Base-by-base conservation (phyloP, 2,888 invertebrate genomes). In the Steinernema hermaphroditum region DNA sequence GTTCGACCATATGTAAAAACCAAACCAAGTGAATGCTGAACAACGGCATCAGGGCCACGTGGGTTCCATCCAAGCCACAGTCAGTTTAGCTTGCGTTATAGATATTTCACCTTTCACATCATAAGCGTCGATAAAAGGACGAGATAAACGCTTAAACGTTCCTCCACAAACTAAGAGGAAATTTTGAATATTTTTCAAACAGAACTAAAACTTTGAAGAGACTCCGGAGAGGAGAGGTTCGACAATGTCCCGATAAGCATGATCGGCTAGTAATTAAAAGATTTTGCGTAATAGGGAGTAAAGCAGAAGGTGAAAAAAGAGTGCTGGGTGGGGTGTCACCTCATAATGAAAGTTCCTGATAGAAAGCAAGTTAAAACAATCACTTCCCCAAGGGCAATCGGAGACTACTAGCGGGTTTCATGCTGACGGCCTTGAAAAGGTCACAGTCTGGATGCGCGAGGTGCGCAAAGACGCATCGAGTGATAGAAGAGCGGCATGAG, bases 401-500 rank as follows among this genome's bases (percentile, higher is more conserved):
- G 27, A 62, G 62, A 62, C 62, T 54, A 54, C 54, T 62, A 29
- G 62, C 62, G 62, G 62, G 62, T 62, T 62, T 29, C 62, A 29
- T 19, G 29, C 29, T 62, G 62, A n/a, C 29, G 62, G 62, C 62
- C 62, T 62, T 62, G 62, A 62, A 62, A 62, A 62, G 62, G 62
- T 62, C 62, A 62, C 62, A 62, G 62, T 62, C 62, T 62, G 62
- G 62, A 62, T 62, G 62, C 62, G 62, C 62, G 34, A 62, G 62
- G 62, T 62, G 62, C 62, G 62, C 32, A 62, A 62, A 62, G 62
- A 29, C 32, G 62, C 29, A 32, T 29, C 62, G 62, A 62, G 62
- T 19, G 50, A 24, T 50, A 22, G 50, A 50, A 24, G 24, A 50
- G 22, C 12, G 34, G 62, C 14, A 2, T 8, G 37, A 29, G 32